Evolutionary conservation across 2,888 invertebrate genomes (phyloP).

Genomic region (Drosophila diplacantha): DNA sequence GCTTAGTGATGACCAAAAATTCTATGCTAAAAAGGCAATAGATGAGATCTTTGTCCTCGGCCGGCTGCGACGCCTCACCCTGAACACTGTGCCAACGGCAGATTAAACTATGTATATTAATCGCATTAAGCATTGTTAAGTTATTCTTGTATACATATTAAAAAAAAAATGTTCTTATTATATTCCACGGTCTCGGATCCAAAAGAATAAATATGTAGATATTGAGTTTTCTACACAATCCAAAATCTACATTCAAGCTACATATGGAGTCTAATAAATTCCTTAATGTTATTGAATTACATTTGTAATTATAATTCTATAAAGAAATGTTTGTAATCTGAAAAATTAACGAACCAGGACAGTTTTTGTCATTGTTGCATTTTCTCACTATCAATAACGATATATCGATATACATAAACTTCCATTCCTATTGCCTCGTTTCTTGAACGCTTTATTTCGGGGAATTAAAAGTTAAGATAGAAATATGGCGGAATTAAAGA

Average conservation of each 20-base stretch:
- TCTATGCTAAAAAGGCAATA: constrained; percentile 60
- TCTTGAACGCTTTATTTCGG: not conserved
- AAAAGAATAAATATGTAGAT: not conserved
- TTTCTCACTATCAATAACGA: not conserved
- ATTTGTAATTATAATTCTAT: not conserved
- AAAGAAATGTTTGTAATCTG: no score
- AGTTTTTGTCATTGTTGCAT: not conserved
- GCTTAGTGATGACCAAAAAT: constrained; percentile 60
- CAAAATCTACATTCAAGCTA: not conserved
- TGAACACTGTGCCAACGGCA: constrained; percentile 55
- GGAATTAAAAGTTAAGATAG: not conserved
- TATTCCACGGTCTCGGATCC: constrained; percentile 22
- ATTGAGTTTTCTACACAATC: not conserved
- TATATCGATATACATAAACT: not conserved
- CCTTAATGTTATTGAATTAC: not conserved
- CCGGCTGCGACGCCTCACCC: constrained; percentile 52
- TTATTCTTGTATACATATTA: not conserved
- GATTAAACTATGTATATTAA: constrained; percentile 35
- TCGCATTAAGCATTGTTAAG: constrained; percentile 6
- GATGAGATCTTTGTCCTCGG: constrained; percentile 62
- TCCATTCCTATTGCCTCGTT: not conserved
- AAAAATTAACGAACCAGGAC: not conserved
- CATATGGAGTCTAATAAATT: not conserved
- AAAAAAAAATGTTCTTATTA: constrained; percentile 14
- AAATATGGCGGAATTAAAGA: constrained; percentile 6